Evolutionary conservation across 2,888 invertebrate species (phyloP), one percentile per base, ranked within the genome.

Genomic region (Hermodice carunculata): DNA sequence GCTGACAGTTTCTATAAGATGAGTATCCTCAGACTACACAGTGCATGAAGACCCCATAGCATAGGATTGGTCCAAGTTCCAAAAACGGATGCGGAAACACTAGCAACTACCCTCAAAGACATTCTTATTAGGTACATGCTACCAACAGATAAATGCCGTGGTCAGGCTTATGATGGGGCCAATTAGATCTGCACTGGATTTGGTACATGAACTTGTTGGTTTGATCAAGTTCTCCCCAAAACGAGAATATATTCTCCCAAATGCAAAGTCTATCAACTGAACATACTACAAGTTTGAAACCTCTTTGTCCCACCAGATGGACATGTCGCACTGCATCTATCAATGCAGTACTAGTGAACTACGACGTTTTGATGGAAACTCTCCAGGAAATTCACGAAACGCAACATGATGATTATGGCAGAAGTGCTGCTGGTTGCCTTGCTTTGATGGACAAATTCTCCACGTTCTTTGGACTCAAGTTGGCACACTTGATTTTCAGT

Each of bases 131-230:
- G 58, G 11, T 58, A 46, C 28, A 14, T 2, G 17, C 29, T 58
- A 19, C 17, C 58, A 24, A 29, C 46, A 24, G 2, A 22, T 3
- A 26, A 46, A 4, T 58, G 58, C 24, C 37, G 58, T 19, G 58
- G 58, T 22, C 58, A 58, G 22, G 58, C 29, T 19, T 58, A 46
- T 58, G 58, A 58, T 46, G 58, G 58, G 8, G 58, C 58, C 2
- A 46, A 28, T 58, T 19, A 43, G 46, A 8, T 44, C 24, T 46
- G 46, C 58, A 14, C 44, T 58, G 14, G 44, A 26, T 26, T 24
- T 40, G 14, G 22, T 11, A 19, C 3, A 24, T n/a, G 24, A 8
- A 19, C 37, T 40, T n/a, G 14, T 22, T n/a, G 14, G 26, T 26
- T n/a, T 37, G 14, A 56, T 56, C 24, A 24, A 24, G 2, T 40